Evolutionary conservation across 2,797 vertebrate genomes (phyloP).

Genomic region (Decapterus maruadsi): DNA sequence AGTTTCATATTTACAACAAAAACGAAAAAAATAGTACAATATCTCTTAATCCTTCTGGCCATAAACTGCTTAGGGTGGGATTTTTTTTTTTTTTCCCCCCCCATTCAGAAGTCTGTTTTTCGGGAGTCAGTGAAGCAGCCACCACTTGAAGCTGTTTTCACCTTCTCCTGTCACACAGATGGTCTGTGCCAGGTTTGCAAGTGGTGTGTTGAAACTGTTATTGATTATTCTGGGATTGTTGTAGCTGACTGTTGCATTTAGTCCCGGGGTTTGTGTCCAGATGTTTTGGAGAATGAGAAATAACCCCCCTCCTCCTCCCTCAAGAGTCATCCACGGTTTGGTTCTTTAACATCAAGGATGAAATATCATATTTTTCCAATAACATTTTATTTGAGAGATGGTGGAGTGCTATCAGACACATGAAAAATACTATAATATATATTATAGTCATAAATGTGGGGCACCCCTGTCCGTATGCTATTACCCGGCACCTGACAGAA

Average conservation of each 20-base stretch:
- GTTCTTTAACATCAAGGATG: too few species aligned
- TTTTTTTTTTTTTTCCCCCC: not conserved
- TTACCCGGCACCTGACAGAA: too few species aligned
- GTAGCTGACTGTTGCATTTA: slow-evolving; percentile 73
- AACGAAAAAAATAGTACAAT: not conserved
- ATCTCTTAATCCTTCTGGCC: not conserved
- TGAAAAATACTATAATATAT: too few species aligned
- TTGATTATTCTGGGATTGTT: slow-evolving; percentile 48
- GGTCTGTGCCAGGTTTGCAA: slow-evolving; percentile 88
- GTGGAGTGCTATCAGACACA: too few species aligned
- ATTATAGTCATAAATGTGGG: too few species aligned
- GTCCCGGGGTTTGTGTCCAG: not conserved
- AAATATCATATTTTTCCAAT: too few species aligned
- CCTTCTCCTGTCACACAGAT: slow-evolving; percentile 75
- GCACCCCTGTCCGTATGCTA: too few species aligned
- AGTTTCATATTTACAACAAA: not conserved
- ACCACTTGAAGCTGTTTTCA: slow-evolving; percentile 28
- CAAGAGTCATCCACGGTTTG: too few species aligned
- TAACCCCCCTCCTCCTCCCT: not conserved
- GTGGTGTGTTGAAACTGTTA: slow-evolving; percentile 86
- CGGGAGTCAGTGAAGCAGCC: not conserved
- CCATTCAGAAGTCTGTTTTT: not conserved
- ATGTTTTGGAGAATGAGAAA: not conserved
- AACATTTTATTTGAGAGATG: too few species aligned
- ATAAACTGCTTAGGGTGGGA: not conserved